These are phyloP conservation scores for Hanleya hanleyi DNA, from an alignment of 2,888 invertebrate genomes.

Conservation along the genomic window DNA sequence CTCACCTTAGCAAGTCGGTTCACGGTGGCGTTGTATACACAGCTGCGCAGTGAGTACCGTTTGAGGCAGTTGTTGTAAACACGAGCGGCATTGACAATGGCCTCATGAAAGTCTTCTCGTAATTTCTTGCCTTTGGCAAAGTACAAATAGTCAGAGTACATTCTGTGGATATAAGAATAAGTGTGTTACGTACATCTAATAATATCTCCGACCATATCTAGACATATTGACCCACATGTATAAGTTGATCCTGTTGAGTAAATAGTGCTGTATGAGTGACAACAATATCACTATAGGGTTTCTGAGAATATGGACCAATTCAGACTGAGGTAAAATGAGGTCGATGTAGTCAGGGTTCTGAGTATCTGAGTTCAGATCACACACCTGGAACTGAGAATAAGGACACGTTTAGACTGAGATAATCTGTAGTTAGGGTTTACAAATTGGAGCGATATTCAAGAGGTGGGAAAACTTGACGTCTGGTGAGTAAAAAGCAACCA, in stretches of 20 bases:
- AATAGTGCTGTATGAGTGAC: too few relatives aligned
- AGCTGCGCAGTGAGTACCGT: constrained; percentile 40
- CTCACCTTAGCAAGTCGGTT: constrained; percentile 47
- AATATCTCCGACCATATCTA: too few relatives aligned
- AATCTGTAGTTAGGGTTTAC: too few relatives aligned
- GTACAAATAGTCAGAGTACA: constrained; percentile 63
- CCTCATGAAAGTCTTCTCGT: constrained; percentile 50
- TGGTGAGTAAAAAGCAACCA: too few relatives aligned
- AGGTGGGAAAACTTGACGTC: too few relatives aligned
- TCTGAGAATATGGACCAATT: constrained; percentile 55
- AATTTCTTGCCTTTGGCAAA: constrained; percentile 48
- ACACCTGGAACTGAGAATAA: too few relatives aligned
- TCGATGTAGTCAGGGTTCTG: constrained; percentile 51
- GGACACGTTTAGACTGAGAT: too few relatives aligned
- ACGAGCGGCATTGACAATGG: constrained; percentile 41
- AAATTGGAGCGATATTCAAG: too few relatives aligned
- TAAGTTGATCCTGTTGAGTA: too few relatives aligned
- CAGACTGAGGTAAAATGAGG: constrained; percentile 52
- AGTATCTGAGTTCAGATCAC: too few relatives aligned
- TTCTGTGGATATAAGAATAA: constrained; percentile 56
- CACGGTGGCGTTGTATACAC: constrained; percentile 51
- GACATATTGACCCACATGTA: too few relatives aligned
- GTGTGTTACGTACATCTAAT: too few relatives aligned
- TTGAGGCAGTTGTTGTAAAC: constrained; percentile 47
- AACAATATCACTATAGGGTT: constrained; percentile 60